Evolutionary conservation across 1,140 invertebrate genomes (phyloP).

Genomic region (Pogonomyrmex barbatus): DNA sequence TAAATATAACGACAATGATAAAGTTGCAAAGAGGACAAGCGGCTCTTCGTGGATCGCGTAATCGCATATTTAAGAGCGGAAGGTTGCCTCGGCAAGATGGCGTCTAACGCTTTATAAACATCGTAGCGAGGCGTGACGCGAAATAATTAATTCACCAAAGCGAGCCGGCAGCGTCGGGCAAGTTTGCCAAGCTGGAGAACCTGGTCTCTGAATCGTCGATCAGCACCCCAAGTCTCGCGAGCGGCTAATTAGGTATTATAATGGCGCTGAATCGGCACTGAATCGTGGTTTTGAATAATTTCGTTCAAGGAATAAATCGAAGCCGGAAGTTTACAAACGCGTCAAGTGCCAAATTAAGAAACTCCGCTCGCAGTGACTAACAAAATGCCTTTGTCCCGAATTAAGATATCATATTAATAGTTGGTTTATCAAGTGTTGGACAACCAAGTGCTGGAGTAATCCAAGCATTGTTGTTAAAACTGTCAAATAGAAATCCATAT

Average conservation of each 20-base stretch:
- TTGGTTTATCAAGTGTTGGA: background rate
- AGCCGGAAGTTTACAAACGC: constrained; percentile 37
- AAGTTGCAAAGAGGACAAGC: background rate
- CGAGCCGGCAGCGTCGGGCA: constrained; percentile 58
- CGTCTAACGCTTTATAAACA: constrained; percentile 75
- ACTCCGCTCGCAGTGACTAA: background rate
- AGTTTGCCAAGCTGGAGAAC: constrained; percentile 66
- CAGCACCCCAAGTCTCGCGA: constrained; percentile 64
- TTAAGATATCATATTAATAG: background rate
- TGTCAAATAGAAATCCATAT: background rate
- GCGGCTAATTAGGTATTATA: constrained; percentile 82
- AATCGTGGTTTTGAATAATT: constrained; percentile 69
- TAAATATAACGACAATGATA: constrained; percentile 35
- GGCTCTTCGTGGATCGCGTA: constrained; percentile 41
- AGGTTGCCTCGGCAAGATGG: constrained; percentile 56
- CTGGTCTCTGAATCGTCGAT: constrained; percentile 72
- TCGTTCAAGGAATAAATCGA: constrained; percentile 31
- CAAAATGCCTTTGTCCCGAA: background rate
- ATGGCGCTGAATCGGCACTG: constrained; percentile 76
- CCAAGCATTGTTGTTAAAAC: background rate
- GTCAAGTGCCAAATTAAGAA: constrained; percentile 41
- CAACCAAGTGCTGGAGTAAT: background rate
- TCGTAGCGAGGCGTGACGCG: constrained; percentile 71
- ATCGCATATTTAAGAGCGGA: constrained; percentile 65
- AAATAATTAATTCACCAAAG: constrained; percentile 79